Evolutionary conservation across 2,113 vertebrate species (phyloP), one percentile per base, ranked within the genome.

Genomic region (Prietella phreatophila): DNA sequence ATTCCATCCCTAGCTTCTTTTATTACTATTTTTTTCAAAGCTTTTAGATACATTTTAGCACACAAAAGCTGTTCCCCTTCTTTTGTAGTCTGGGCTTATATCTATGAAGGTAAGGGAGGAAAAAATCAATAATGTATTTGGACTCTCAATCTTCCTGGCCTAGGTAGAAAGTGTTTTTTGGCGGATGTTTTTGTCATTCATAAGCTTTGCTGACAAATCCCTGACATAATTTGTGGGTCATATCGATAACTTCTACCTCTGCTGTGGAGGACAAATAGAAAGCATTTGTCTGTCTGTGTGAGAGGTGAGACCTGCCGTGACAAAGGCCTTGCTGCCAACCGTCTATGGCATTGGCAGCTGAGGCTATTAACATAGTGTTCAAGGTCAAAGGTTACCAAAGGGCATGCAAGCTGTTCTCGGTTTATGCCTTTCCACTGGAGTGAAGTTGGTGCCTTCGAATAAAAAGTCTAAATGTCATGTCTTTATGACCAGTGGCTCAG

Each of bases 121-220:
- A 94, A 94, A 97, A 98, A 99, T 99, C 97, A 93, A 99, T 99
- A 97, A 96, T 95, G 96, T 96, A 97, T 98, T 97, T 96, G 94
- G 96, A 96, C 96, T 97, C 97, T 99, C 97, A 97, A 96, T 97
- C 96, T 96, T 96, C 96, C 93, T 91, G 95, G 95, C 95, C 96
- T 93, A 91, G 92, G 90, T 91, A 95, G 93, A 96, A 96, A 96
- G 96, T 95, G 93, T 91, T 94, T 89, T 86, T 86, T 80, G 89
- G 90, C 94, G 93, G 92, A 91, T 93, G 94, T 92, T 97, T 97
- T 97, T 99, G 97, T 98, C 97, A 98, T 99, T 98, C 97, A 96
- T 97, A 97, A 97, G 97, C 97, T 96, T 94, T 94, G 94, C 96
- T 96, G 96, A 97, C 96, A 98, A 99, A 98, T 98, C 97, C 97